Evolutionary conservation across 2,888 invertebrate species (phyloP).

Genomic region (Eucriotettix oculatus): DNA sequence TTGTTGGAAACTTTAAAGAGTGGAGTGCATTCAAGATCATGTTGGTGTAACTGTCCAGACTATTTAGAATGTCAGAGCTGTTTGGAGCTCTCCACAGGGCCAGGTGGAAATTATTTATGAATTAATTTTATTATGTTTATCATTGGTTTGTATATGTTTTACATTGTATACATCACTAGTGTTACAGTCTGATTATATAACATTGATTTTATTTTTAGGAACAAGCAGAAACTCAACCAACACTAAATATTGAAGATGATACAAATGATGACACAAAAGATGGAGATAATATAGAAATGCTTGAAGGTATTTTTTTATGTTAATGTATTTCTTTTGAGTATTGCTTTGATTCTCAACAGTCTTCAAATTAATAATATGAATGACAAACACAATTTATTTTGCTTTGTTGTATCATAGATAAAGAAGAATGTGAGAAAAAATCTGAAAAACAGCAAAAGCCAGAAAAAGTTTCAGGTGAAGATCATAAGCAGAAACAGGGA

Average conservation of each 20-base stretch:
- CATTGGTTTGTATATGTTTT: too few relatives aligned
- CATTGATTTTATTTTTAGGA: constrained; percentile 34
- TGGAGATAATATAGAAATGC: constrained; percentile 37
- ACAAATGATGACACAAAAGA: constrained; percentile 38
- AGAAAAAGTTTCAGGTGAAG: background rate
- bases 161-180: too few relatives aligned
- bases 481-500: background rate
- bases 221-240: constrained; percentile 54
- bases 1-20: too few relatives aligned
- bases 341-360: background rate
- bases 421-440: background rate
- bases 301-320: constrained; percentile 21
- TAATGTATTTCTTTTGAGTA: too few relatives aligned
- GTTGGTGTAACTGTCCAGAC: too few relatives aligned
- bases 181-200: background rate
- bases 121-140: too few relatives aligned
- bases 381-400: background rate
- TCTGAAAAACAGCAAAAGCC: background rate
- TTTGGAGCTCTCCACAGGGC: too few relatives aligned
- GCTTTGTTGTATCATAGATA: background rate
- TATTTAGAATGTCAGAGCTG: too few relatives aligned
- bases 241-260: constrained; percentile 44
- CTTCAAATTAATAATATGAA: background rate
- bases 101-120: too few relatives aligned
- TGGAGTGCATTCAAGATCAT: too few relatives aligned